Evolutionary conservation across 2,888 invertebrate genomes (phyloP).

Genomic region (Choristoneura rosaceana): DNA sequence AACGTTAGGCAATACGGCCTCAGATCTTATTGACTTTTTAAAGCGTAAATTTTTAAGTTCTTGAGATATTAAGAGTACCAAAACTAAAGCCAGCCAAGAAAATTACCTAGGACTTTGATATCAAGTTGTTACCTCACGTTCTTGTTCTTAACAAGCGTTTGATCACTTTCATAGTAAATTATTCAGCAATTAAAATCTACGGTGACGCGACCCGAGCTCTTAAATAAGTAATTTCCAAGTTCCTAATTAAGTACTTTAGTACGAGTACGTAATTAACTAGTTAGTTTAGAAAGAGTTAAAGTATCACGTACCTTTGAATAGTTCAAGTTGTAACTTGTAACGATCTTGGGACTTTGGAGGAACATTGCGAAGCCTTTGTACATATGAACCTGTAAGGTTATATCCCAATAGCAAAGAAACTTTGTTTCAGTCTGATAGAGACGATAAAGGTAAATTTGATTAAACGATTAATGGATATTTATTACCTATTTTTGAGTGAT

Average conservation of each 20-base stretch:
- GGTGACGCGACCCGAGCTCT: slow-evolving; percentile 7
- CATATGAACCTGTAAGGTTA: neutral
- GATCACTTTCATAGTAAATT: slow-evolving; percentile 19
- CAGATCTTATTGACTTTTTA: too few relatives aligned
- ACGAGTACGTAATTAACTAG: slow-evolving; percentile 31
- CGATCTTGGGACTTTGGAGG: slow-evolving; percentile 16
- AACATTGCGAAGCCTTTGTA: neutral
- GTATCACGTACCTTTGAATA: slow-evolving; percentile 32
- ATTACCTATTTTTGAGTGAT: too few relatives aligned
- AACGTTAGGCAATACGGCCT: too few relatives aligned
- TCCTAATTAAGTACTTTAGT: slow-evolving; percentile 30
- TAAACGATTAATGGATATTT: too few relatives aligned
- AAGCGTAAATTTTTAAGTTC: too few relatives aligned
- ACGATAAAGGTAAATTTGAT: neutral
- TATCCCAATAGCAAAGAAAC: neutral
- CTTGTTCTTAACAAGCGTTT: slow-evolving; percentile 16
- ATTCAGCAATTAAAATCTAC: slow-evolving; percentile 20
- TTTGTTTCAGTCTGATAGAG: neutral
- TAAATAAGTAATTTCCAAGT: slow-evolving; percentile 35
- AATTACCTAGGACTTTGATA: neutral
- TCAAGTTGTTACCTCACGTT: neutral
- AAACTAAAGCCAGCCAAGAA: neutral
- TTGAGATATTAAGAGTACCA: too few relatives aligned
- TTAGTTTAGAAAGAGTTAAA: slow-evolving; percentile 27
- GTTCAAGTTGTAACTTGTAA: slow-evolving; percentile 32